Percentiles rank a stretch among this genome's conserved stretches.
These are phyloP conservation scores for Hyperoplus immaculatus DNA, from an alignment of 2,797 vertebrate species.

Conservation along the genomic window DNA sequence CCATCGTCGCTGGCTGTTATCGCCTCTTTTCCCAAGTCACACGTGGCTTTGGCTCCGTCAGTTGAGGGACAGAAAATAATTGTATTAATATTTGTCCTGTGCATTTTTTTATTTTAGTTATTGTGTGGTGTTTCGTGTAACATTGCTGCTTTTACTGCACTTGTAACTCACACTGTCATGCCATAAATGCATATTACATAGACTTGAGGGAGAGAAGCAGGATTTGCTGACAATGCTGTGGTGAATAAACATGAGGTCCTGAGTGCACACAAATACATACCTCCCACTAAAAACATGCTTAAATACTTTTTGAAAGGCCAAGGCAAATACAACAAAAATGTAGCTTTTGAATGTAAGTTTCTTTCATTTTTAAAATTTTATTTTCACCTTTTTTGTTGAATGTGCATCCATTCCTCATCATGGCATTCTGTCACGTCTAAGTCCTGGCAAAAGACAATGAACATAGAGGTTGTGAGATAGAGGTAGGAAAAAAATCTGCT, in stretches of 20 bases:
- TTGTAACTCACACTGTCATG: conserved; percentile 19
- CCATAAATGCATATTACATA: not conserved
- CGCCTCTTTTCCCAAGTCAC: conserved; percentile 42
- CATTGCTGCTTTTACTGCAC: conserved; percentile 9
- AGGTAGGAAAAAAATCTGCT: not conserved
- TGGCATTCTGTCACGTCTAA: too few relatives aligned
- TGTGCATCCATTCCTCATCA: not conserved
- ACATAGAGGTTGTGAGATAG: not conserved
- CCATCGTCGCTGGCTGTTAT: conserved; percentile 18
- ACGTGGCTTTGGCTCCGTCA: conserved; percentile 18
- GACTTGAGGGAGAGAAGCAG: conserved; percentile 11
- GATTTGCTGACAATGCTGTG: conserved; percentile 27
- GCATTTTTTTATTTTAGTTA: not conserved
- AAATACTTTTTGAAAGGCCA: not conserved
- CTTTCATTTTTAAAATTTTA: not conserved
- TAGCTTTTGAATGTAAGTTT: not conserved
- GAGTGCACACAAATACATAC: conserved; percentile 5
- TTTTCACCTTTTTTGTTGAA: not conserved
- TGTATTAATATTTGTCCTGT: conserved; percentile 6
- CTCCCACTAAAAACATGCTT: not conserved
- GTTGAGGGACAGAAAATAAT: conserved; percentile 14
- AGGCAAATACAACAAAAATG: not conserved
- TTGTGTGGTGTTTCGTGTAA: conserved; percentile 3
- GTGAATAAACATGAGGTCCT: conserved; percentile 24
- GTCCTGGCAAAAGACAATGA: not conserved